These are phyloP conservation scores for Lathronympha strigana DNA, from an alignment of 2,888 invertebrate species.

Conservation along the genomic window DNA sequence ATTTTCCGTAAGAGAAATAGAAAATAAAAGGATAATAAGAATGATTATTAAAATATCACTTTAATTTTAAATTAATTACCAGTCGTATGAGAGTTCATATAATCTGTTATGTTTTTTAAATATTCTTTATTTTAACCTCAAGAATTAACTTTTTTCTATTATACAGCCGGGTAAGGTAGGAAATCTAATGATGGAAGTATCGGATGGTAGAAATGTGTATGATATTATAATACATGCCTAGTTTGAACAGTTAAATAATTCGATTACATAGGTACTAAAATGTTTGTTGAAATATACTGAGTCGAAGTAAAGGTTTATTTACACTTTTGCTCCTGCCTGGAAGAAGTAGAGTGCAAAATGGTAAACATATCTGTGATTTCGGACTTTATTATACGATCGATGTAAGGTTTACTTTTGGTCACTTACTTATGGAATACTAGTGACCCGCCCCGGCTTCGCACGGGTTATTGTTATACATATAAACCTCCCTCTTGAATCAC, in stretches of 20 bases:
- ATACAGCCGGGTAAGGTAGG: background rate
- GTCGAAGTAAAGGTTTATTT: too few relatives aligned
- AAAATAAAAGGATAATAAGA: background rate
- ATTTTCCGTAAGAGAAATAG: background rate
- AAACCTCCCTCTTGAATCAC: too few relatives aligned
- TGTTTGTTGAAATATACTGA: background rate
- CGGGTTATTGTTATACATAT: too few relatives aligned
- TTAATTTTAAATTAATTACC: too few relatives aligned
- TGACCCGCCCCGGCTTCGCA: too few relatives aligned
- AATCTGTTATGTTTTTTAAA: conserved; percentile 5
- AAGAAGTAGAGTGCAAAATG: too few relatives aligned
- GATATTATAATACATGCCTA: conserved; percentile 11
- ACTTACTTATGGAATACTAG: too few relatives aligned
- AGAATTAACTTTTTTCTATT: conserved; percentile 4
- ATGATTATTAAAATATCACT: background rate
- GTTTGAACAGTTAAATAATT: conserved; percentile 14
- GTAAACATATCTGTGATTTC: too few relatives aligned
- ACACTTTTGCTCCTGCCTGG: too few relatives aligned
- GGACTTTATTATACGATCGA: background rate
- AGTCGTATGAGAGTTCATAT: background rate
- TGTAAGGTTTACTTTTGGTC: background rate
- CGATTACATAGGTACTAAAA: too few relatives aligned
- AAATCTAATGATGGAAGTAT: background rate
- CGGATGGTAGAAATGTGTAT: conserved; percentile 12
- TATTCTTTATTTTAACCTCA: conserved; percentile 8